Evolutionary conservation across 2,888 invertebrate species (phyloP), one percentile per base, ranked within the genome.

Genomic region (Sphaeridia pumilis): DNA sequence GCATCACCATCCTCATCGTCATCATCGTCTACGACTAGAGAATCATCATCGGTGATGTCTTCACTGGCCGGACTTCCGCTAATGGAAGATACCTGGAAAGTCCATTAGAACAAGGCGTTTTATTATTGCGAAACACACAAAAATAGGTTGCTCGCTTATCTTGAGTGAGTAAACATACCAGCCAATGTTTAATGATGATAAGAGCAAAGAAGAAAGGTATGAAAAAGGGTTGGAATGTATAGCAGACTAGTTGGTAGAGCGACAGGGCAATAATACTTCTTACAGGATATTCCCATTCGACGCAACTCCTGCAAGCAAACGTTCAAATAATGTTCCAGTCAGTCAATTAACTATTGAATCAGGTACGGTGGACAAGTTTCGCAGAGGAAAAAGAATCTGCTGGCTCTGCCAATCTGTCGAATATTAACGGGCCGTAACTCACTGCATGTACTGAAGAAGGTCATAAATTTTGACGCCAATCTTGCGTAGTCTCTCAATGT

Each of bases 181-280:
- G 70, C 66, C 82, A 79, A 69, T 82, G 81, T 72, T 83, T 76
- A 58, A 84, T 73, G 67, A 95, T 87, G 55, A 94, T 75, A 28
- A 90, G 72, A 20, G 97, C 74, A 24, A 92, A 75, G 12, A 82
- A 75, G 2, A 85, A 74, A 0, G 97, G 97, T 54, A 94, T 71
- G 83, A 97, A 95, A 79, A 88, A 97, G 66, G 93, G 83, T 71
- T 98, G 85, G 69, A 94, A 93, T 72, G 88, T 90, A 70, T 92
- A 90, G 66, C 92, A 92, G 51, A 86, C 80, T 0, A 89, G 74
- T 49, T 97, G 76, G 79, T 92, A 98, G 17, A 84, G 73, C 21
- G 86, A 72, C 46, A 97, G 79, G 1, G 93, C 89, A 38, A 85
- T 72, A 63, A 86, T 78, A 61, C 90, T 93, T 61, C 87, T 78